A percentile compares a stretch with the other conserved stretches of the same genome.
Evolutionary conservation across 2,113 vertebrate genomes (phyloP).

Genomic region (Gasterosteus nipponicus): DNA sequence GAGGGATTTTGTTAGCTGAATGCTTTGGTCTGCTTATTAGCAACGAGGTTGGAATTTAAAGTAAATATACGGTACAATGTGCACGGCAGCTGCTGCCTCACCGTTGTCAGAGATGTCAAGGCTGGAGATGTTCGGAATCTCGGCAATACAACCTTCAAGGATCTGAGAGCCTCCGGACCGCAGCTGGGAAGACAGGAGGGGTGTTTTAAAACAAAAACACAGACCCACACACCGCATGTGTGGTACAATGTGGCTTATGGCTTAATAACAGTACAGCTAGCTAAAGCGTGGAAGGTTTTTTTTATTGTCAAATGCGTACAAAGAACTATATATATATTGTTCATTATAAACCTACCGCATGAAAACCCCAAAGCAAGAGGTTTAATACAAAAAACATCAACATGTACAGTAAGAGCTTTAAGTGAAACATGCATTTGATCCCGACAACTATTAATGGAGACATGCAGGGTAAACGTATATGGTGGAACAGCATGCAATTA

Average conservation of each 20-base stretch:
- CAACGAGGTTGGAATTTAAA: neutral
- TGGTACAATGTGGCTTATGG: neutral
- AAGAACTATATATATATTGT: neutral
- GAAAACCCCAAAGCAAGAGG: neutral
- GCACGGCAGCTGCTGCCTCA: slow-evolving; percentile 71
- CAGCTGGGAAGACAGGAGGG: slow-evolving; percentile 79
- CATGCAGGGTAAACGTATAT: neutral
- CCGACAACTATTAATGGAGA: neutral
- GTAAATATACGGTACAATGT: neutral
- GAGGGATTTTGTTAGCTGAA: neutral
- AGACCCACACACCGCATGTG: neutral
- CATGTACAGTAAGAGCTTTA: neutral
- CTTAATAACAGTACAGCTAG: neutral
- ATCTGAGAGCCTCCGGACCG: slow-evolving; percentile 96
- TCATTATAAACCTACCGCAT: neutral
- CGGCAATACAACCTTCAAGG: slow-evolving; percentile 96
- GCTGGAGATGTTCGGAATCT: slow-evolving; percentile 96
- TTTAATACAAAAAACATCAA: neutral
- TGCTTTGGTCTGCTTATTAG: neutral
- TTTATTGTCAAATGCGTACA: neutral
- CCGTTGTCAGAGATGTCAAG: slow-evolving; percentile 97
- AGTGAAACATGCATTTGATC: neutral
- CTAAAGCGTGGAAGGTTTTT: neutral
- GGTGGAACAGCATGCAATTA: neutral
- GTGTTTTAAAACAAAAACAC: neutral